A percentile compares a stretch with the other conserved stretches of the same genome.
Conservation (phyloP, 35 echinoderm and acorn worm genomes). For the Acanthaster planci region DNA sequence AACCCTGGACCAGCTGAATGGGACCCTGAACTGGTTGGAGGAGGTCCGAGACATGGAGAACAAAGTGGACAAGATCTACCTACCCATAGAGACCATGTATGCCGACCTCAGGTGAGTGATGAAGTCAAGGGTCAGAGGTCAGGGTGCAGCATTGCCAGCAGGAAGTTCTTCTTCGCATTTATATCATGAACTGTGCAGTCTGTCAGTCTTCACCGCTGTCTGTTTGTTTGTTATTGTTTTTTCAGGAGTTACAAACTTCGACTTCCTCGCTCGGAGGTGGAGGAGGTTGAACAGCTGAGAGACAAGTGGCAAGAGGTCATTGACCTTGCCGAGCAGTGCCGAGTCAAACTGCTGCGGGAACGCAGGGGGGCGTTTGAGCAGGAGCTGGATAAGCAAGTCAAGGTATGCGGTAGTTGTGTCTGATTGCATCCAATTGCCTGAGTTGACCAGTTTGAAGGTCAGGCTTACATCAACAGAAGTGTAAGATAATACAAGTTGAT, state of each 20-base stretch:
- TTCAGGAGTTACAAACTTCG: constrained; percentile 87
- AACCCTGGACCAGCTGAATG: constrained; percentile 91
- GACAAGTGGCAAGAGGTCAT: constrained; percentile 91
- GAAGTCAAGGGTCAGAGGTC: not conserved
- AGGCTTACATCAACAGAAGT: no score
- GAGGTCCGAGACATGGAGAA: constrained; percentile 99
- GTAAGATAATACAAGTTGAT: no score
- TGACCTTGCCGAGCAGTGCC: constrained; percentile 80
- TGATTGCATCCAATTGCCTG: no score
- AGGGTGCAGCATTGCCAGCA: not conserved
- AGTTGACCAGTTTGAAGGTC: no score
- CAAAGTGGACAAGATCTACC: constrained; percentile 95
- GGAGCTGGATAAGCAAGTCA: constrained; percentile 94
- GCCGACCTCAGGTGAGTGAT: constrained; percentile 87
- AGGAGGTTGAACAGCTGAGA: constrained; percentile 84
- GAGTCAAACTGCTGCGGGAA: constrained; percentile 79
- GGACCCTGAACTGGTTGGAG: constrained; percentile 89
- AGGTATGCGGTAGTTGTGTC: constrained; percentile 41
- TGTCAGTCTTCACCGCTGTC: not conserved
- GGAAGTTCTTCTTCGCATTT: not conserved
- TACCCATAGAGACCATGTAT: constrained; percentile 97
- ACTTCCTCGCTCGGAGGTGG: constrained; percentile 82
- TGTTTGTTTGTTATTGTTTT: not conserved
- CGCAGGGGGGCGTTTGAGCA: constrained; percentile 90
- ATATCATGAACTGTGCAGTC: not conserved